Conservation (phyloP, 2,797 vertebrate species). For the Liparis tanakae region DNA sequence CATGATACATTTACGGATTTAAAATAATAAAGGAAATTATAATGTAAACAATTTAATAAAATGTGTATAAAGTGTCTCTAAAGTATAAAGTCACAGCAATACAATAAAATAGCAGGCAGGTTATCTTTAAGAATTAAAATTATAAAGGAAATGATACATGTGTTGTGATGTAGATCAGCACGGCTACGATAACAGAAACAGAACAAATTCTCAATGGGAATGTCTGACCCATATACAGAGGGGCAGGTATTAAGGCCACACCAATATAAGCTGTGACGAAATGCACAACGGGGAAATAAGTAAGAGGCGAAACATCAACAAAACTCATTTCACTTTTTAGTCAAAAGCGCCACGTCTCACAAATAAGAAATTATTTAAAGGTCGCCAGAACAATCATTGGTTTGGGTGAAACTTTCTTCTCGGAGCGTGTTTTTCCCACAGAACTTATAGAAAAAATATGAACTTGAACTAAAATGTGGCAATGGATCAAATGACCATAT, state of each 20-base stretch:
- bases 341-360: neutral
- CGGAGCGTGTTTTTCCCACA: neutral
- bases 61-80: no score
- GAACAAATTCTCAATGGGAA: constrained; percentile 50
- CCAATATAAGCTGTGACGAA: constrained; percentile 57
- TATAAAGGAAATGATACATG: no score
- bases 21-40: no score
- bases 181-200: constrained; percentile 15
- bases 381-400: neutral
- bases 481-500: neutral
- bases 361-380: neutral
- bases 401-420: neutral
- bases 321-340: neutral
- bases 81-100: no score
- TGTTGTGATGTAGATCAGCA: constrained; percentile 35
- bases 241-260: constrained; percentile 14
- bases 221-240: constrained; percentile 32
- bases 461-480: neutral
- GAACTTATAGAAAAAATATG: neutral
- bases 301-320: constrained; percentile 21
- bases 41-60: no score
- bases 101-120: no score
- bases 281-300: constrained; percentile 37
- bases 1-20: no score
- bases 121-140: no score